Percentiles rank a stretch among this genome's conserved stretches.
Evolutionary conservation across 2,888 invertebrate species (phyloP).

Genomic region (Erpobdella octoculata): DNA sequence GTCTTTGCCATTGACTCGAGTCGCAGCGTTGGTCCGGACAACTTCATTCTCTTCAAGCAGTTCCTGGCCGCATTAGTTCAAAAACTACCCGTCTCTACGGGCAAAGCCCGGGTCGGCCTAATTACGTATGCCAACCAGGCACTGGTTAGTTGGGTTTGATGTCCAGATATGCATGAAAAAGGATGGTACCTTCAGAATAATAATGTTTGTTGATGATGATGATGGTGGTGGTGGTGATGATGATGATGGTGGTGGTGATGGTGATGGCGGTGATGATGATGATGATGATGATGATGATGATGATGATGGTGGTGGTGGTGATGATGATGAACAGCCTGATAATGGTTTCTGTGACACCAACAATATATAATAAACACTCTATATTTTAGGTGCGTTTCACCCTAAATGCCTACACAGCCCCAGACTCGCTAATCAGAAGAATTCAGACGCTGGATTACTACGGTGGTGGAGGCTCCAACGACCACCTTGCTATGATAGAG

Average conservation of each 20-base stretch:
- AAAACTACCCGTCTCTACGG: conserved; percentile 30
- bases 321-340: too few species aligned
- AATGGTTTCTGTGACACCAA: too few species aligned
- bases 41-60: conserved; percentile 32
- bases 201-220: neutral
- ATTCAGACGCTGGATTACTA: conserved; percentile 41
- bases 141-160: neutral
- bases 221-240: neutral
- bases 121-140: conserved; percentile 33
- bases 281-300: too few species aligned
- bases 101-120: conserved; percentile 33
- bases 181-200: neutral
- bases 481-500: conserved; percentile 40
- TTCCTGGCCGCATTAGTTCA: conserved; percentile 33
- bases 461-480: conserved; percentile 42
- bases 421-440: conserved; percentile 38
- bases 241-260: neutral
- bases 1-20: conserved; percentile 43
- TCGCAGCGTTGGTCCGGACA: conserved; percentile 34
- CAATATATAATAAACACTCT: neutral
- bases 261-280: too few species aligned
- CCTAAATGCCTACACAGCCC: conserved; percentile 36
- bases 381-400: conserved; percentile 20
- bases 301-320: too few species aligned
- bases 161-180: neutral